A percentile compares a stretch with the other conserved stretches of the same genome.
Conservation (phyloP, 2,797 vertebrate genomes). For the Cygnus olor region DNA sequence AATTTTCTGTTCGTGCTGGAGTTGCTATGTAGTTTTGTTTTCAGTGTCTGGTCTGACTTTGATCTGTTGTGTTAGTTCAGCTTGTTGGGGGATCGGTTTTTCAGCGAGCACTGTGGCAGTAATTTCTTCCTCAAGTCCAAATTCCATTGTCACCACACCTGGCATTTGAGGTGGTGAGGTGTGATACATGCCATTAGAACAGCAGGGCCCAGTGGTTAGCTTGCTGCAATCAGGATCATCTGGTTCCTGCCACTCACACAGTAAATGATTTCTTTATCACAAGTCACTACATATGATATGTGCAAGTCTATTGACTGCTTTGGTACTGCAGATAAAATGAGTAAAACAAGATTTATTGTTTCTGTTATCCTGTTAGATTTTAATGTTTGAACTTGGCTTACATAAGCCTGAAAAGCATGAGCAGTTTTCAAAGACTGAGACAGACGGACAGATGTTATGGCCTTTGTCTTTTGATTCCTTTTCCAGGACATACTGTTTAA, state of each 20-base stretch:
- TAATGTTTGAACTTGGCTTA: neutral
- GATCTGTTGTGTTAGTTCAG: neutral
- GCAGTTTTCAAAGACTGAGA: neutral
- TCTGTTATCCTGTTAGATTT: neutral
- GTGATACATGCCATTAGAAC: neutral
- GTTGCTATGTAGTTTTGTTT: accelerated
- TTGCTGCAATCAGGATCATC: neutral
- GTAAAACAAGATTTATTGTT: neutral
- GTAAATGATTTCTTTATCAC: neutral
- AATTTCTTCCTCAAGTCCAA: neutral
- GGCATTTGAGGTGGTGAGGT: neutral
- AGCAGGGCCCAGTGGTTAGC: accelerated
- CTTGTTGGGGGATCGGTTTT: neutral
- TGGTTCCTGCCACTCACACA: accelerated
- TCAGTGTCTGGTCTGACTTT: neutral
- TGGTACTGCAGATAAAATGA: neutral
- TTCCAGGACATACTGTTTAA: neutral
- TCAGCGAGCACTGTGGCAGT: neutral
- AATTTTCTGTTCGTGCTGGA: accelerated
- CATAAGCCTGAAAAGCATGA: neutral
- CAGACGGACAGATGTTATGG: neutral
- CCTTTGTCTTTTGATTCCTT: neutral
- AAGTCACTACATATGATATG: accelerated
- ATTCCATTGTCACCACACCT: neutral
- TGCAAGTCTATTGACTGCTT: neutral